phyloP scores from a whole-genome alignment of 2,888 invertebrate species.

The Ariolimax columbianus region DNA sequence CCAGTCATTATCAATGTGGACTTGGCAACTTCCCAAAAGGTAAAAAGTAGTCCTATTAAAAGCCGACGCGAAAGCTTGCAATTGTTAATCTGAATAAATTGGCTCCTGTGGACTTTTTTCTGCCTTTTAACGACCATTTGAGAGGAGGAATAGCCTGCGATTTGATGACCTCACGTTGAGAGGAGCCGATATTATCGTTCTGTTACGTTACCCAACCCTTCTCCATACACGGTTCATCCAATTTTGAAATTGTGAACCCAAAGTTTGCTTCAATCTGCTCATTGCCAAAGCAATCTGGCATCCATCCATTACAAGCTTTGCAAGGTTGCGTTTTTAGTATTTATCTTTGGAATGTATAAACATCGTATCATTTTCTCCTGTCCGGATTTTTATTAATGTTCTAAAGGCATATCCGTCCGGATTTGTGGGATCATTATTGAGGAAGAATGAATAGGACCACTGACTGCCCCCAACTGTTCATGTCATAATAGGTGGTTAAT shows the following conservation, averaged over 20 bases:
- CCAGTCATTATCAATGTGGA: background rate
- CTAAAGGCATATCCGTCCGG: background rate
- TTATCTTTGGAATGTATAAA: conserved; percentile 17
- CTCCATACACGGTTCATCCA: conserved; percentile 1
- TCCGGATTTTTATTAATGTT: conserved; percentile 15
- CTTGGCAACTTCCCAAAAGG: conserved; percentile 5
- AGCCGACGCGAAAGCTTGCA: conserved; percentile 28
- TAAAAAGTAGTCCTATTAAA: conserved; percentile 9
- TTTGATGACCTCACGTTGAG: conserved; percentile 27
- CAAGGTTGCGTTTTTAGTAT: background rate
- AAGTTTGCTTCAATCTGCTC: conserved; percentile 20
- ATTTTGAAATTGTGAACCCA: conserved; percentile 28
- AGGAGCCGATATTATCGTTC: conserved; percentile 23
- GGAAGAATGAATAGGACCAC: no score
- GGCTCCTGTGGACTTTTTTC: conserved; percentile 31
- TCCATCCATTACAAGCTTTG: conserved; percentile 17
- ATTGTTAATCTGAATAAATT: conserved; percentile 41
- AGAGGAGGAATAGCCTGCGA: conserved; percentile 29
- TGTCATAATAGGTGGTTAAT: no score
- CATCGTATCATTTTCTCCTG: background rate
- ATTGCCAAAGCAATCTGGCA: conserved; percentile 18
- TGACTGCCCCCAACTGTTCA: no score
- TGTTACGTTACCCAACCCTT: background rate
- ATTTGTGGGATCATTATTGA: no score
- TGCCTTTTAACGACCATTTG: conserved; percentile 30